Evolutionary conservation across 2,888 invertebrate species (phyloP), one percentile per base, ranked within the genome.

Genomic region (Syritta pipiens): DNA sequence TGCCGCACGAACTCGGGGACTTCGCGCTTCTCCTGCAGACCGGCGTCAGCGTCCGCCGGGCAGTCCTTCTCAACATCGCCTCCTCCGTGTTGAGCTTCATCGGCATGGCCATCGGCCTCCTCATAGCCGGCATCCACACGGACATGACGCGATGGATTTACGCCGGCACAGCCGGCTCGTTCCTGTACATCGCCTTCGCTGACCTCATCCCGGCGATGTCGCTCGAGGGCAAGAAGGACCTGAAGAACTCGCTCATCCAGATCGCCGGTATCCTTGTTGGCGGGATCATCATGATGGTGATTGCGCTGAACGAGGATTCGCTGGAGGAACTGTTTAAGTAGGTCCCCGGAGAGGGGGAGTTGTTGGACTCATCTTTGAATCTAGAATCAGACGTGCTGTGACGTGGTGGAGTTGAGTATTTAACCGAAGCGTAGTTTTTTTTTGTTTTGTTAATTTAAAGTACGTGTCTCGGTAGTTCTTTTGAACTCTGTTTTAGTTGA

Each of bases 1-100:
- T 95, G 37, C 95, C 95, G 0, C 95, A 95, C 85, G 95, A 95
- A 87, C 89, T 95, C 12, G 95, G 95, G 1, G 95, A 95, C 87
- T 95, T 95, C 86, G 95, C 95, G 0, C 91, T 95, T 48, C 87
- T 95, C 30, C 88, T 95, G n/a, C 92, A 93, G 75, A 93, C 94
- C 0, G 95, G 95, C 0, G 94, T 95, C 91, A 91, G 91, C 37
- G 91, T 94, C 55, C 91, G 90, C 76, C 91, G 93, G 51, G 95
- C 95, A 1, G 86, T 95, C 37, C 91, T 93, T 83, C 93, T 94
- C 88, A 95, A 95, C 86, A 89, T 93, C 74, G 89, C 95, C 0
- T 94, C 94, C 1, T 95, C 95, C 0, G 89, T 94, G 63, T 90
- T 95, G 51, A 94, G 94, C 84, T 93, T 95, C 85, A 88, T 94